Percentiles rank a stretch among this genome's conserved stretches.
Evolutionary conservation across 1,140 invertebrate species (phyloP).

Genomic region (Diorhabda sublineata): DNA sequence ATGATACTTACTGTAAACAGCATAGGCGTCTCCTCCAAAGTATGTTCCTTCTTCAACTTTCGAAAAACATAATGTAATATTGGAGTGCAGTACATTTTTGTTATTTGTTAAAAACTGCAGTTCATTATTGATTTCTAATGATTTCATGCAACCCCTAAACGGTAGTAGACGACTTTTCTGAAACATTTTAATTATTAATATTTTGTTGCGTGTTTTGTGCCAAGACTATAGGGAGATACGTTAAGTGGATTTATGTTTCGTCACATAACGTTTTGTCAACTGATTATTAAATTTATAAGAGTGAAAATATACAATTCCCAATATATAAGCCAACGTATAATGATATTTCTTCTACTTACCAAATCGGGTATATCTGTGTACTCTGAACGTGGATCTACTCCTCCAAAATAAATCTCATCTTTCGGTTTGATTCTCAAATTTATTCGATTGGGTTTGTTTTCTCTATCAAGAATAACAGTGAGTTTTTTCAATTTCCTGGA

Average conservation of each 20-base stretch:
- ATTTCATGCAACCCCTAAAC: slow-evolving; percentile 78
- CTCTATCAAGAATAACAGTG: slow-evolving; percentile 64
- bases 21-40: slow-evolving; percentile 79
- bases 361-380: slow-evolving; percentile 32
- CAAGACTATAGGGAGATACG: no score
- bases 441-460: slow-evolving; percentile 62
- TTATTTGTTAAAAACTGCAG: slow-evolving; percentile 63
- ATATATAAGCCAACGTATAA: no score
- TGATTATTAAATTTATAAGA: no score
- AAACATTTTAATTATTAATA: neutral
- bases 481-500: slow-evolving; percentile 53
- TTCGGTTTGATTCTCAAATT: slow-evolving; percentile 61
- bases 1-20: slow-evolving; percentile 67
- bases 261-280: no score
- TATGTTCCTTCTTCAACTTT: slow-evolving; percentile 81
- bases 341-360: slow-evolving; percentile 20
- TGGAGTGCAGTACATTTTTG: slow-evolving; percentile 54
- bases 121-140: slow-evolving; percentile 70
- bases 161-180: slow-evolving; percentile 62
- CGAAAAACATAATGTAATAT: slow-evolving; percentile 83
- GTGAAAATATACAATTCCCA: no score
- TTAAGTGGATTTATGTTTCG: no score
- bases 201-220: no score
- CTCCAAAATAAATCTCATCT: slow-evolving; percentile 74
- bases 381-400: slow-evolving; percentile 57